These are phyloP conservation scores for Nothura maculosa DNA, from an alignment of 2,797 vertebrate species.

Conservation along the genomic window DNA sequence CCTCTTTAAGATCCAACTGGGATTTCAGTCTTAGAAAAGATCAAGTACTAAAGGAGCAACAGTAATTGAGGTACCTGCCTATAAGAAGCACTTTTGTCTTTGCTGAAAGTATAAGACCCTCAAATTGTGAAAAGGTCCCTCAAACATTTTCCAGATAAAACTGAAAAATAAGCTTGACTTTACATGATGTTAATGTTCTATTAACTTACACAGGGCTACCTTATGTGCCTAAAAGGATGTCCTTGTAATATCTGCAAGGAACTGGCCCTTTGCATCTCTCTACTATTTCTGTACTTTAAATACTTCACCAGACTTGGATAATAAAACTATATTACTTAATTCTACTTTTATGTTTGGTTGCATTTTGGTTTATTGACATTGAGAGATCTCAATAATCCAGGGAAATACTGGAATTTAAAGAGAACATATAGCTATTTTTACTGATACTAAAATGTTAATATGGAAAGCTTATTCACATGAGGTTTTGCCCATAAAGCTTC, in stretches of 20 bases:
- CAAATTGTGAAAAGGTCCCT: neutral
- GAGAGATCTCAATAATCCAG: neutral
- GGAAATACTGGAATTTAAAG: neutral
- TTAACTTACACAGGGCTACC: neutral
- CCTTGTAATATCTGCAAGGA: neutral
- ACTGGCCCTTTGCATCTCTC: neutral
- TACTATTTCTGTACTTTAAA: neutral
- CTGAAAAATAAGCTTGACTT: constrained; percentile 9
- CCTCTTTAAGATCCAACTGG: neutral
- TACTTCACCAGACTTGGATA: neutral
- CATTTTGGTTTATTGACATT: neutral
- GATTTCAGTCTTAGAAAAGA: neutral
- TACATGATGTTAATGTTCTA: neutral
- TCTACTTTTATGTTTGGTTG: constrained; percentile 14
- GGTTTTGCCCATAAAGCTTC: neutral
- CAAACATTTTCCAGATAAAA: neutral
- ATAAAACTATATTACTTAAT: constrained; percentile 13
- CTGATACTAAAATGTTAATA: neutral
- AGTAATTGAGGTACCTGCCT: neutral
- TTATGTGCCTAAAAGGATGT: neutral
- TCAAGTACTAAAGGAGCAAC: neutral
- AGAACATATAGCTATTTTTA: neutral
- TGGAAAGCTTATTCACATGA: neutral
- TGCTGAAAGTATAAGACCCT: neutral
- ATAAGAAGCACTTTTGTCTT: neutral